These are phyloP conservation scores for Athene cunicularia DNA, from an alignment of 2,113 vertebrate genomes.

Conservation along the genomic window DNA sequence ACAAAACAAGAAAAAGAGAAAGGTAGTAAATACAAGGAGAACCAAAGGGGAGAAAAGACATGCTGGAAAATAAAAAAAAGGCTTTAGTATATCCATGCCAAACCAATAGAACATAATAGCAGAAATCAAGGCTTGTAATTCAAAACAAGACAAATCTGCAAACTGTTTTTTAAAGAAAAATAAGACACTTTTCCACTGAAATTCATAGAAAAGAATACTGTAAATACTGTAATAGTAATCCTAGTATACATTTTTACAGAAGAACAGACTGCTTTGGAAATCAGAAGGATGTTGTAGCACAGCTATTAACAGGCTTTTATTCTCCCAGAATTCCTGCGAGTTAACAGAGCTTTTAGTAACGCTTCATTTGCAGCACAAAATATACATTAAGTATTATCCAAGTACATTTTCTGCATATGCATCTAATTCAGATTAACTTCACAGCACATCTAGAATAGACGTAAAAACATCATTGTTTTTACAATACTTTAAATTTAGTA, in stretches of 20 bases:
- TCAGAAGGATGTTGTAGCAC: constrained; percentile 1
- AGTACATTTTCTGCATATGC: constrained; percentile 40
- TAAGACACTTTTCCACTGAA: constrained; percentile 52
- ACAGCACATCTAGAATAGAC: background rate
- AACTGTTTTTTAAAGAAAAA: constrained; percentile 56
- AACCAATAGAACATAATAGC: constrained; percentile 73
- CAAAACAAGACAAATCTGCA: constrained; percentile 70
- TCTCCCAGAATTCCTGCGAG: constrained; percentile 12
- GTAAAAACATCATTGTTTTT: constrained; percentile 49
- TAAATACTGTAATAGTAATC: background rate
- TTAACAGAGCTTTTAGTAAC: constrained; percentile 28
- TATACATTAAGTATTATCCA: constrained; percentile 14
- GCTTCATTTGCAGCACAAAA: constrained; percentile 26
- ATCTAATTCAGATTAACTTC: constrained; percentile 11
- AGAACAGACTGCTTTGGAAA: constrained; percentile 33
- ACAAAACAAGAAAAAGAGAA: constrained; percentile 73
- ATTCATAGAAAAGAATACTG: background rate
- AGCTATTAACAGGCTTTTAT: constrained; percentile 16
- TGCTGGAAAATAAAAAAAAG: constrained; percentile 73
- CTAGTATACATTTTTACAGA: constrained; percentile 40
- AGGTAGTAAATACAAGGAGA: constrained; percentile 79
- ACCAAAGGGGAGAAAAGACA: constrained; percentile 79
- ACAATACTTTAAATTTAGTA: constrained; percentile 21
- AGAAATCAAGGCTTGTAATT: constrained; percentile 71
- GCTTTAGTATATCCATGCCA: constrained; percentile 78